Evolutionary conservation across 2,113 vertebrate species (phyloP), one percentile per base, ranked within the genome.

Genomic region (Hypomesus transpacificus): DNA sequence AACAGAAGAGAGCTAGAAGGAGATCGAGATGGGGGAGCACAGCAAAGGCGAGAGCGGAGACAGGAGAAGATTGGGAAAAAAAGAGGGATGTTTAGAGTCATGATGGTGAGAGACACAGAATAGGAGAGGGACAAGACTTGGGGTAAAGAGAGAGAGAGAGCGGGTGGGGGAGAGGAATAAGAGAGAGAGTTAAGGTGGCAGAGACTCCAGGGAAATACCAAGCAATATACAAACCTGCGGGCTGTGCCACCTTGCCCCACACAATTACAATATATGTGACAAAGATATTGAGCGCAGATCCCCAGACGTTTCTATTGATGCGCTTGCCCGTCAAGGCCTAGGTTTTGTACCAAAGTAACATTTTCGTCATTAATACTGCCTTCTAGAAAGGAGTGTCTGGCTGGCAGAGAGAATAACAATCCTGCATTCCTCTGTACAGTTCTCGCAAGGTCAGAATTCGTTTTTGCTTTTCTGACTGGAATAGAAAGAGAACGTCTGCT

Each of bases 211-310:
- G 90, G 89, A 91, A 90, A 90, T 91, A 82, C 31, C 82, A 77
- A 86, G 83, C 85, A 91, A 90, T 90, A 90, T 90, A 84, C 87
- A 85, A 84, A 85, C 77, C 83, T 66, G 74, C 79, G 63, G 60
- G 16, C 80, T 78, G 79, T 66, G 79, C 86, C 81, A 82, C 85
- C 81, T 71, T 79, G 84, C 87, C 86, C 85, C 80, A 85, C 84
- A 87, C 87, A 89, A 89, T 90, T 89, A 90, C 89, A 87, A 85
- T 87, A 83, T 81, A 87, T 86, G 86, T 87, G 88, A 92, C 86
- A 89, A 73, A 84, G 84, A 89, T 90, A 90, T 89, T 90, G 86
- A 88, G 85, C 75, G 52, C 54, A 66, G 81, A 81, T 90, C 90
- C 88, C 86, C 61, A 79, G 84, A 73, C 84, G 78, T 75, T 83